Percentiles rank a stretch among this genome's conserved stretches.
phyloP scores from a whole-genome alignment of 2,888 invertebrate species.

The Pollenia amentaria region DNA sequence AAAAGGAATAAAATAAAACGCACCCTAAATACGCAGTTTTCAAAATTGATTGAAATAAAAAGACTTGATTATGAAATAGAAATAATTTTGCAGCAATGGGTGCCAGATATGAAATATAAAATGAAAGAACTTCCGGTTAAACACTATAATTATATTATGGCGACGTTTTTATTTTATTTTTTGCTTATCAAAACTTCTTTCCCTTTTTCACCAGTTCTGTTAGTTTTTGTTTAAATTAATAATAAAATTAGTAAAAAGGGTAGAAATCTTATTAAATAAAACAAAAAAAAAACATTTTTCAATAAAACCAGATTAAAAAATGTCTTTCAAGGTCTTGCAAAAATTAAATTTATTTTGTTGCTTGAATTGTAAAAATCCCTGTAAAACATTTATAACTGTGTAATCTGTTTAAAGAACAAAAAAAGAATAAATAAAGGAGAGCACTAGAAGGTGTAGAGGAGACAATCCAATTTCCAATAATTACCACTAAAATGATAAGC shows the following conservation, averaged over 20 bases:
- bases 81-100: constrained; percentile 53
- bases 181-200: constrained; percentile 14
- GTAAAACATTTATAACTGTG: constrained; percentile 60
- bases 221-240: constrained; percentile 46
- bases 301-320: constrained; percentile 46
- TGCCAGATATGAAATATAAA: constrained; percentile 60
- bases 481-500: constrained; percentile 45
- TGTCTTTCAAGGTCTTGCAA: constrained; percentile 30
- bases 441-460: not conserved
- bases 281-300: not conserved
- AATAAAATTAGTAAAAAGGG: constrained; percentile 70
- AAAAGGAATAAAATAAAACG: constrained; percentile 37
- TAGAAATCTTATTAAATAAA: constrained; percentile 39
- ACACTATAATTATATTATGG: constrained; percentile 71
- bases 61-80: constrained; percentile 25
- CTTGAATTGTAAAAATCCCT: constrained; percentile 25
- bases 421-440: not conserved
- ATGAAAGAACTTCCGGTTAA: constrained; percentile 81
- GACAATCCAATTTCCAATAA: constrained; percentile 69
- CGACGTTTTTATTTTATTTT: constrained; percentile 58
- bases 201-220: not conserved
- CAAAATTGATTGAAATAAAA: constrained; percentile 37
- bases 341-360: constrained; percentile 30
- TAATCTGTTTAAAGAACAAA: constrained; percentile 36
- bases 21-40: constrained; percentile 69